phyloP scores from a whole-genome alignment of 2,113 vertebrate species.

The Boulengeromyrus knoepffleri region DNA sequence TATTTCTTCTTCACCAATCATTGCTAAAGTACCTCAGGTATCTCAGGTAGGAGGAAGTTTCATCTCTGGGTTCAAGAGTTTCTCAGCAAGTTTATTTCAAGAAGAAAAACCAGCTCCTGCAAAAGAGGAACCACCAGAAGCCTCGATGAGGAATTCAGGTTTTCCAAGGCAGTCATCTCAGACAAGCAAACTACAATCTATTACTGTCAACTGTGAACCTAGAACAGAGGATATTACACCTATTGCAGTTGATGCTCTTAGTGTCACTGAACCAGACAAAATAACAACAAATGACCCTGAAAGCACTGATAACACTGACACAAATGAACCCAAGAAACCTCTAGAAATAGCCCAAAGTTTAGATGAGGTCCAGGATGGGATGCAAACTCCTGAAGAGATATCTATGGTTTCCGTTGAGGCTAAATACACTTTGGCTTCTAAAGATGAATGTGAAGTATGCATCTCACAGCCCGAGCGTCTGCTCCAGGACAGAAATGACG shows the following conservation, averaged over 20 bases:
- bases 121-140: conserved; percentile 47
- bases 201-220: conserved; percentile 12
- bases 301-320: conserved; percentile 52
- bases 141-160: conserved; percentile 66
- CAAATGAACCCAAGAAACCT: conserved; percentile 44
- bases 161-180: conserved; percentile 64
- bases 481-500: conserved; percentile 22
- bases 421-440: conserved; percentile 31
- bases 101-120: conserved; percentile 52
- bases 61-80: conserved; percentile 72
- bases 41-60: conserved; percentile 55
- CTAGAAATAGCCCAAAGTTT: conserved; percentile 44
- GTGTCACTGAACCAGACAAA: conserved; percentile 39
- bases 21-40: conserved; percentile 36
- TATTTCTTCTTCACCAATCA: conserved; percentile 59
- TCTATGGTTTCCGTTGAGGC: conserved; percentile 30
- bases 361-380: conserved; percentile 28
- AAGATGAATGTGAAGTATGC: conserved; percentile 35
- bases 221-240: neutral
- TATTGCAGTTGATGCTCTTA: conserved; percentile 4
- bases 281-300: conserved; percentile 45
- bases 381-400: conserved; percentile 38
- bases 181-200: conserved; percentile 41
- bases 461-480: conserved; percentile 28
- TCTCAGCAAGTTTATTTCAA: conserved; percentile 77